Percentiles rank a stretch among this genome's conserved stretches.
Evolutionary conservation across 2,113 vertebrate genomes (phyloP).

Genomic region (Tenrec ecaudatus): DNA sequence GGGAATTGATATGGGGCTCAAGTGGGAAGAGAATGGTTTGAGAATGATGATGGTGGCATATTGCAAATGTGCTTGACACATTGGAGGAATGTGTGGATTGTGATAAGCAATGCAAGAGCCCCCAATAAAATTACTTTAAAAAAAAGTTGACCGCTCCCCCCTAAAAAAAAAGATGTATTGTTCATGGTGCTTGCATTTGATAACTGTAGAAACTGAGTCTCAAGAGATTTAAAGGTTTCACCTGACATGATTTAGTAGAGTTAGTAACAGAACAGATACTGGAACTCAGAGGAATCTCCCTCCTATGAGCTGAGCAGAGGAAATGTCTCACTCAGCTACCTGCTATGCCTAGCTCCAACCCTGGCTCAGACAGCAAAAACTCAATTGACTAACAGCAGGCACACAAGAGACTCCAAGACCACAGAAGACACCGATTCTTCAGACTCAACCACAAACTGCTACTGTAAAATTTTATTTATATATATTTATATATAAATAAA

Average conservation of each 20-base stretch:
- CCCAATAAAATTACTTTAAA: no score
- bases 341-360: background rate
- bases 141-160: no score
- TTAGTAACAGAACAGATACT: background rate
- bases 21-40: no score
- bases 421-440: background rate
- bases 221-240: background rate
- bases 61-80: no score
- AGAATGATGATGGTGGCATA: no score
- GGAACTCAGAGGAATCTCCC: background rate
- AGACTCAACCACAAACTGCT: background rate
- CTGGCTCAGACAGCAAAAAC: fast-evolving
- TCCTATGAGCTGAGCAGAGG: background rate
- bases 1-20: no score
- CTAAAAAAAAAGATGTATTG: background rate
- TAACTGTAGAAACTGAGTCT: background rate
- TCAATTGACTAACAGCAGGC: no score
- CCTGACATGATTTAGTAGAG: background rate
- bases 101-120: no score
- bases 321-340: no score
- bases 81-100: no score
- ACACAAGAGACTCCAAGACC: background rate
- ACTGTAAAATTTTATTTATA: background rate
- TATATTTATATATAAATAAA: background rate
- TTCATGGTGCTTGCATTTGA: background rate